Base-by-base conservation (phyloP, 2,113 vertebrate genomes). In the Trematocara unimaculatum region DNA sequence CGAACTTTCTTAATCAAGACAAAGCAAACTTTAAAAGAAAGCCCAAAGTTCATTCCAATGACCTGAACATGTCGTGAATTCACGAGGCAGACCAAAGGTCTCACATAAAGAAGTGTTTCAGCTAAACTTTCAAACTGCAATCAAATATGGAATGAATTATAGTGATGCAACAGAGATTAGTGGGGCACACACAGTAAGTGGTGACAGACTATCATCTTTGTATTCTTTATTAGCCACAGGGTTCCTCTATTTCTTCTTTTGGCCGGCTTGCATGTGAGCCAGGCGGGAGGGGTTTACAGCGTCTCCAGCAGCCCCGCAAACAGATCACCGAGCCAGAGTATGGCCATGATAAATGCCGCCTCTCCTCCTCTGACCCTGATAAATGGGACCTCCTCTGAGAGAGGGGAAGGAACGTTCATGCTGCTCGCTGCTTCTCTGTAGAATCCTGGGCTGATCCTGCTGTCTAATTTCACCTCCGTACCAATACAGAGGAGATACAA, bases 371-470 rank as follows among this genome's bases (percentile, higher is more conserved):
- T 40, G 47, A 55, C 64, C 58, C 79, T 84, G 85, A 90, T 51
- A 60, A 64, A 90, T 86, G 51, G 54, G 84, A 92, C 87, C 92
- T 83, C 93, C 90, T 84, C 92, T 38, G 88, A 89, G 87, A 88
- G 40, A 72, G 79, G 26, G 49, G 33, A 33, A 54, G 26, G 33
- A 86, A 49, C 56, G 13, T 79, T 26, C 38, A 6, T 60, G 29
- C 26, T 42, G 13, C 85, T 82, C 49, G 5, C 54, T 49, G 86
- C 87, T 62, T 90, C 14, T 6, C 26, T 87, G 82, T 13, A 26
- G 51, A 83, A 58, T 74, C 58, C 58, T 18, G 70, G 17, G 38
- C 60, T 9, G 77, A 80, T 84, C 31, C 45, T 1, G 56, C 33
- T 7, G 31, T 83, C 72, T 26, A 51, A 40, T 85, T 79, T 88